phyloP scores from a whole-genome alignment of 2,888 invertebrate genomes.

The Bellardia pandia region DNA sequence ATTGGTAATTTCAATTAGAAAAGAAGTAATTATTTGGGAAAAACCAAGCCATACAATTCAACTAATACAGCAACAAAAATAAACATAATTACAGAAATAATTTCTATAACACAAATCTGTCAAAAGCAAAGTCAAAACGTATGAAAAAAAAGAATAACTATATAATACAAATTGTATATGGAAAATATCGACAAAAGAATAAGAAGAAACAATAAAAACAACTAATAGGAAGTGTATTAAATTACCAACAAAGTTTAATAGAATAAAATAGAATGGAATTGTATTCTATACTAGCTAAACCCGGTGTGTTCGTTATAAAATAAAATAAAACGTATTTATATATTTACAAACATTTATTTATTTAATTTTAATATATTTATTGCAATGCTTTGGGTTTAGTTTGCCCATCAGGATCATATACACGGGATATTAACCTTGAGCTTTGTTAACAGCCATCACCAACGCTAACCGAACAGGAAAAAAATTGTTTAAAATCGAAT shows the following conservation, averaged over 20 bases:
- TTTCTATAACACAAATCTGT: conserved; percentile 55
- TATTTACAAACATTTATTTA: too few relatives aligned
- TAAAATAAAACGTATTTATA: too few relatives aligned
- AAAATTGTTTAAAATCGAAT: too few relatives aligned
- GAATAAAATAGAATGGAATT: conserved; percentile 43
- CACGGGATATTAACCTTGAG: too few relatives aligned
- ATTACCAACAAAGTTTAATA: conserved; percentile 35
- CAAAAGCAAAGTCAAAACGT: conserved; percentile 34
- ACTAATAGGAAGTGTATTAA: conserved; percentile 35
- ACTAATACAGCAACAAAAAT: not conserved
- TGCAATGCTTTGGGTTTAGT: too few relatives aligned
- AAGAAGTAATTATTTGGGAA: not conserved
- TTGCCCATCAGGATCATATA: too few relatives aligned
- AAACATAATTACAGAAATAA: conserved; percentile 2
- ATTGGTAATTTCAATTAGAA: not conserved
- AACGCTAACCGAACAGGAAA: too few relatives aligned
- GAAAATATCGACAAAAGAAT: not conserved
- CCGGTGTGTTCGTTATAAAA: too few relatives aligned
- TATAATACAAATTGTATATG: conserved; percentile 9
- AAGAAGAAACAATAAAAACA: not conserved
- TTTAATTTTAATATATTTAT: too few relatives aligned
- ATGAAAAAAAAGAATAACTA: not conserved
- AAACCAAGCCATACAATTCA: not conserved
- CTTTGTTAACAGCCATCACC: too few relatives aligned
- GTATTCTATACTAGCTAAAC: too few relatives aligned